Evolutionary conservation across 2,888 invertebrate genomes (phyloP).

Genomic region (Drosophila recens): DNA sequence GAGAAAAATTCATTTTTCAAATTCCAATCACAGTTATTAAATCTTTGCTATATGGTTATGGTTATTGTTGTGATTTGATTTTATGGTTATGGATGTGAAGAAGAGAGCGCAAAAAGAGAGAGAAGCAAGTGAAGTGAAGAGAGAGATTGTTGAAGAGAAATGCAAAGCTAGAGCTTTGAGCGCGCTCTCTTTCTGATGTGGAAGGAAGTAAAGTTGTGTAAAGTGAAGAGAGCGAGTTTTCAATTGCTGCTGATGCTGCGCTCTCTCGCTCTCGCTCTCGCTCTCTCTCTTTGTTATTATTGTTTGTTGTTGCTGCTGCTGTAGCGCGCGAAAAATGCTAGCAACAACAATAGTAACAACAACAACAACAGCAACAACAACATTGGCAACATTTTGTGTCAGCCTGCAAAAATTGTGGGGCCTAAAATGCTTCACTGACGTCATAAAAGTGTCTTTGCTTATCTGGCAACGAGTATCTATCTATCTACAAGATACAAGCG

Average conservation of each 20-base stretch:
- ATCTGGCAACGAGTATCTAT: constrained; percentile 72
- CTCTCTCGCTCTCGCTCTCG: constrained; percentile 18
- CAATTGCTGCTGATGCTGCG: constrained; percentile 2
- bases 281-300: constrained; percentile 55
- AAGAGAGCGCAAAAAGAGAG: background rate
- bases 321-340: too few relatives aligned
- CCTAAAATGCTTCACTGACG: constrained; percentile 79
- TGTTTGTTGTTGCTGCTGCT: constrained; percentile 39
- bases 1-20: constrained; percentile 75
- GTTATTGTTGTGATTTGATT: constrained; percentile 79
- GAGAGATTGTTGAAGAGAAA: constrained; percentile 13
- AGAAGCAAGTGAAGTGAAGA: background rate
- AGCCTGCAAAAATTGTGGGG: constrained; percentile 64
- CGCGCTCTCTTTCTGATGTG: constrained; percentile 45
- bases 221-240: constrained; percentile 32
- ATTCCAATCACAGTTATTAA: constrained; percentile 79
- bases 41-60: constrained; percentile 80
- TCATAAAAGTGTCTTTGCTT: constrained; percentile 80
- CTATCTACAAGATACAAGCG: constrained; percentile 43
- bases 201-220: background rate
- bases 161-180: constrained; percentile 16
- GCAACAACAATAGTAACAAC: constrained; percentile 24
- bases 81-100: constrained; percentile 73
- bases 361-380: constrained; percentile 15
- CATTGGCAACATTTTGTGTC: constrained; percentile 57